Percentiles rank a stretch among this genome's conserved stretches.
Conservation (phyloP, 2,888 invertebrate genomes). For the Coelogynopora nodosa region DNA sequence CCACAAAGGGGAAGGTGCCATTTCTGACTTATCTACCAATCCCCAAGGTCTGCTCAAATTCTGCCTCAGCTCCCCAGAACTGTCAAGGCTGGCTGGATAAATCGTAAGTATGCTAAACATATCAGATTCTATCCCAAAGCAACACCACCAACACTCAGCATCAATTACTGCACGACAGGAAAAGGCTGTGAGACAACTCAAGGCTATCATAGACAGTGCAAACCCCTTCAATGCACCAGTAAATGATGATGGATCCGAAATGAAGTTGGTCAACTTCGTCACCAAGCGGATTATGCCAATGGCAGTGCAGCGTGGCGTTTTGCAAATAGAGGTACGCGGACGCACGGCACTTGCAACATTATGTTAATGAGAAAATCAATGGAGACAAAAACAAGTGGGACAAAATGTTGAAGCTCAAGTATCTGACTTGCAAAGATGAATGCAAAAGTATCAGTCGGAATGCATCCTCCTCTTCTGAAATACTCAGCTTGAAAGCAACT, state of each 20-base stretch:
- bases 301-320: neutral
- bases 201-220: neutral
- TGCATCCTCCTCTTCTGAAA: neutral
- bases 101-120: neutral
- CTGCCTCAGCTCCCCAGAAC: neutral
- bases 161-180: neutral
- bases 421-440: neutral
- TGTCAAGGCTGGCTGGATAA: too few relatives aligned
- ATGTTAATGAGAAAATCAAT: neutral
- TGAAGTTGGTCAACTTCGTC: neutral
- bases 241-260: neutral
- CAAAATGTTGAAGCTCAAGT: neutral
- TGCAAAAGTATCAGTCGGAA: too few relatives aligned
- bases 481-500: neutral
- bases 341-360: neutral
- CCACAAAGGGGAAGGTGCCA: neutral
- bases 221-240: neutral
- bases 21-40: too few relatives aligned
- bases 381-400: neutral
- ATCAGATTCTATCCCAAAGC: neutral
- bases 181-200: neutral
- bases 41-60: too few relatives aligned
- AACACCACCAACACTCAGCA: neutral
- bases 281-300: neutral
- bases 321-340: neutral